Conservation (phyloP, 2,113 vertebrate genomes). For the Eira barbara region DNA sequence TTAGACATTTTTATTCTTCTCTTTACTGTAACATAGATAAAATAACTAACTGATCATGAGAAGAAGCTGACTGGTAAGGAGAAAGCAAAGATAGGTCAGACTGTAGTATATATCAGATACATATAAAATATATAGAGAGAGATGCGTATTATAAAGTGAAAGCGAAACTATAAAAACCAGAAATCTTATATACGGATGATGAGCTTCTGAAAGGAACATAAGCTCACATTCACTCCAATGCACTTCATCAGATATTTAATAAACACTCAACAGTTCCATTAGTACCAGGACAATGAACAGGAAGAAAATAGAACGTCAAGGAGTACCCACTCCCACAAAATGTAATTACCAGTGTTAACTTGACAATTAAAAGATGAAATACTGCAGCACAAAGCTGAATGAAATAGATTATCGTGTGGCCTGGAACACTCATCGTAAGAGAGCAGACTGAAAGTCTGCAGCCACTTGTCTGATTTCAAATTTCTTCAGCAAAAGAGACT, state of each 20-base stretch:
- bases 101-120: not conserved
- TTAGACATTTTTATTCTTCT: not conserved
- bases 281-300: not conserved
- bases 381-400: not conserved
- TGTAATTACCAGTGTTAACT: not conserved
- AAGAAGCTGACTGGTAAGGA: not conserved
- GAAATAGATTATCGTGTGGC: not conserved
- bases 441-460: not conserved
- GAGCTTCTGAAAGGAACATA: not conserved
- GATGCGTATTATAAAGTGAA: not conserved
- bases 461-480: not conserved
- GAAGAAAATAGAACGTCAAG: not conserved
- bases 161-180: not conserved
- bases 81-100: not conserved
- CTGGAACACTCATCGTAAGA: not conserved
- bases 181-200: not conserved
- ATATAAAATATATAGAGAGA: not conserved
- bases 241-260: not conserved
- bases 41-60: not conserved
- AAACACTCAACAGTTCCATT: not conserved
- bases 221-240: not conserved
- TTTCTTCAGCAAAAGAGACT: not conserved
- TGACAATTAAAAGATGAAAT: slow-evolving; percentile 7
- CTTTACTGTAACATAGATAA: not conserved
- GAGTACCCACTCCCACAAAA: not conserved